Base-by-base conservation (phyloP, 2,888 invertebrate species). In the Eupithecia vulgata region DNA sequence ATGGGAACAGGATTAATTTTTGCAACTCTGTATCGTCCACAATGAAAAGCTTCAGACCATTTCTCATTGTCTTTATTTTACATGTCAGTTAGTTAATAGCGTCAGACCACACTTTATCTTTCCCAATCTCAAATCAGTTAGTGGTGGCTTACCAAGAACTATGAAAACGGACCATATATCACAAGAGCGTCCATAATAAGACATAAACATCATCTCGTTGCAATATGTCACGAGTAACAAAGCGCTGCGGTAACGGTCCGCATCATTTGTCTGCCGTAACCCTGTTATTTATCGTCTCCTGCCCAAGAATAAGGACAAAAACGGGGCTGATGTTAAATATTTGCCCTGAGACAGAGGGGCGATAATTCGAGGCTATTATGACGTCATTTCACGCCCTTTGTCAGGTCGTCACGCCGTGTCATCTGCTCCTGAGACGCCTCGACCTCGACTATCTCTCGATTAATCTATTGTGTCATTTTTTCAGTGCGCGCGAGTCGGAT, bases 361-460 rank as follows among this genome's bases (percentile, higher is more conserved):
- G 94, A 94, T 94, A 94, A 94, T 94, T 93, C 94, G 94, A 92
- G 87, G 91, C 91, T 93, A 94, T 94, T 94, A 94, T 94, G 94
- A 94, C 94, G 94, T 94, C 93, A 94, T 90, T 94, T 94, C 92
- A 92, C 94, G 93, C 93, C 93, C 88, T 93, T 94, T 94, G 94
- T 94, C 89, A 87, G 91, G 88, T 90, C 93, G 92, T 94, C 93
- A 93, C 91, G 87, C 85, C 92, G 90, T 94, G 94, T 94, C 94
- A 94, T 94, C 94, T 94, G 94, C 93, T 93, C 85, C 90, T 92
- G 91, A 94, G 94, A 93, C 94, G 94, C 93, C 91, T 93, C n/a
- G n/a, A 91, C 90, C 90, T 86, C 87, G 75, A 88, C 94, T 93
- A 93, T 94, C 93, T 92, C 90, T 88, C 93, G 93, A 93, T 94